Base-by-base conservation (phyloP, 1,140 invertebrate genomes). In the Drosophila mojavensis region DNA sequence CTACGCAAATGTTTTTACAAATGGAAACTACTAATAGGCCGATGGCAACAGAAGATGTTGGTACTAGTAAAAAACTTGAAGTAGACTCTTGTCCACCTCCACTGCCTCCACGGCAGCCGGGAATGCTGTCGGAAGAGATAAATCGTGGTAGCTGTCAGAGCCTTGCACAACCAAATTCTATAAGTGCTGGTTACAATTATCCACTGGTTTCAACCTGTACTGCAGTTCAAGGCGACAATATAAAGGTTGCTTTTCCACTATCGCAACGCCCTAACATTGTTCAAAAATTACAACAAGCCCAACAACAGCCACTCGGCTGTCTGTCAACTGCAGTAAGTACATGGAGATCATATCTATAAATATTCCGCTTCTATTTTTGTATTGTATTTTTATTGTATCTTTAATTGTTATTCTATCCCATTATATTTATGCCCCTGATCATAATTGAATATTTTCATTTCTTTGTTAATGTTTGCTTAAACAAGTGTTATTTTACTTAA, bases 201-300 rank as follows among this genome's bases (percentile, higher is more conserved):
- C 92, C 93, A 1, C 75, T 93, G 7, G 91, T 93, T 13, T 70
- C 92, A 17, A 92, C 91, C 9, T 91, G 91, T 20, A 92, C 91
- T 7, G 81, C 91, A 0, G 88, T 92, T 5, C 91, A 91, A 73
- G 74, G 75, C 15, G 92, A 92, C 53, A 92, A 92, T 62, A 78
- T 91, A 74, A 89, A 92, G 17, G 89, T 86, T 26, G 90, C 91
- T 9, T 92, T 92, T 66, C 91, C 91, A 24, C 58, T 92, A 5
- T 92, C 91, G 28, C 90, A 95, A 93, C 86, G 94, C 93, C 90
- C 91, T 93, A 75, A 94, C 93, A 59, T 95, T 93, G 90, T 93
- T 81, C 62, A 94, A 91, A 66, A 94, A 93, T 71, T 92, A 92
- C 59, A 93, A 91, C 81, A 93, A 86, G 69, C 91, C 92, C 71